phyloP scores from a whole-genome alignment of 2,888 invertebrate genomes.

The Conchocele bisecta region DNA sequence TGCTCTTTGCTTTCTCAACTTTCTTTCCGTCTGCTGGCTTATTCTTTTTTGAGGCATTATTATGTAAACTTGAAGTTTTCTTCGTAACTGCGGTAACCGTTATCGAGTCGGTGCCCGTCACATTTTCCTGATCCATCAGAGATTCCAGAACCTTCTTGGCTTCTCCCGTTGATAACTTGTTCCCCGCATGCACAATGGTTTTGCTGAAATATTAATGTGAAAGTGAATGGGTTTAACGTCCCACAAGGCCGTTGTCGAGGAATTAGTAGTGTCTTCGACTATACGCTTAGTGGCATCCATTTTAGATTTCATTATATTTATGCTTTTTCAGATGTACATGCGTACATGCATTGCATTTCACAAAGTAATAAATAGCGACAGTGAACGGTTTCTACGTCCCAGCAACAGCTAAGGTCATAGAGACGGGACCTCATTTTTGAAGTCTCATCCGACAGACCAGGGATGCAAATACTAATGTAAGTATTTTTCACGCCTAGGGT shows the following conservation, averaged over 20 bases:
- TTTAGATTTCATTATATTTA: too few relatives aligned
- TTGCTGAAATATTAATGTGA: slow-evolving; percentile 63
- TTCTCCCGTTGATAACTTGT: slow-evolving; percentile 46
- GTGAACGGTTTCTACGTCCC: too few relatives aligned
- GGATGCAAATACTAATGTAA: too few relatives aligned
- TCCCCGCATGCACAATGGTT: slow-evolving; percentile 67
- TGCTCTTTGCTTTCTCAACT: slow-evolving; percentile 23
- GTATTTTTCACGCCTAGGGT: too few relatives aligned
- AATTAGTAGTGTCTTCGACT: background rate
- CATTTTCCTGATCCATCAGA: slow-evolving; percentile 64
- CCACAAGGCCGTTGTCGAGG: background rate
- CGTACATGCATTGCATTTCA: too few relatives aligned
- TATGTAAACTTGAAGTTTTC: background rate
- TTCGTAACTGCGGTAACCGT: background rate
- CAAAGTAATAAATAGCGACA: too few relatives aligned
- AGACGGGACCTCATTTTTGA: too few relatives aligned
- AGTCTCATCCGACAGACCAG: too few relatives aligned
- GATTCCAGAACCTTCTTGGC: slow-evolving; percentile 58
- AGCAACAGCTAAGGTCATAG: too few relatives aligned
- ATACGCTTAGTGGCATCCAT: too few relatives aligned
- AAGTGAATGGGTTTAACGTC: too few relatives aligned
- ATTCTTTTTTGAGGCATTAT: background rate
- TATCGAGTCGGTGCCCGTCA: slow-evolving; percentile 1
- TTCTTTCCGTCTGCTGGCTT: background rate
- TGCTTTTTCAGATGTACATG: too few relatives aligned